Base-by-base conservation (phyloP, 2,797 vertebrate species). In the Ciconia nigra region DNA sequence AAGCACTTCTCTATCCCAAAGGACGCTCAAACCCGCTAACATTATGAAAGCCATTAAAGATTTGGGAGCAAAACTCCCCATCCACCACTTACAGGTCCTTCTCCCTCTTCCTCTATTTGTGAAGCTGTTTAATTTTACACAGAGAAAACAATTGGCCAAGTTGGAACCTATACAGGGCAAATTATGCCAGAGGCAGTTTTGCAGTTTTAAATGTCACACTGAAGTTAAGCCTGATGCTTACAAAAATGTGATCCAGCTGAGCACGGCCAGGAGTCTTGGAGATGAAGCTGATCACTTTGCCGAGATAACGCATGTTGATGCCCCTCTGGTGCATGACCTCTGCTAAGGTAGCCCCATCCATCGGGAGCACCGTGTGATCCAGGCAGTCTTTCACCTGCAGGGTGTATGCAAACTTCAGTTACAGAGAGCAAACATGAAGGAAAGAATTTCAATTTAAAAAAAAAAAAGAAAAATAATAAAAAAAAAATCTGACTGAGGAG, bases 261-360 rank as follows among this genome's bases (percentile, higher is more conserved):
- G 98, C 96, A 42, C 98, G 99, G 51, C 99, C 98, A 0, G 99
- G 98, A 72, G 99, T 99, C 96, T 98, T 99, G 78, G 98, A 97
- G 97, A 99, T 98, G 96, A 99, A 99, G 89, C 98, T 98, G 87
- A 99, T 97, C 42, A 99, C 99, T 17, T 98, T 99, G 81, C 99
- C 99, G 76, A 99, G 97, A 83, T 99, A 99, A 16, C 99, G 99
- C 97, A 99, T 97, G 83, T 99, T 99, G 97, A 99, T 99, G 80
- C 99, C 99, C 33, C 99, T 98, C 97, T 99, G 99, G 97, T 99
- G 99, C 98, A 99, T 98, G 72, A 99, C 99, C 96, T 99, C 99
- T 0, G 99, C 99, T 76, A 99, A 95, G 0, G 99, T 99, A 5
- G 99, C 98, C 67, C 99, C 99, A 0, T 99, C 99, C 99, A 99